Base-by-base conservation (phyloP, 2,888 invertebrate genomes). In the Dilophus febrilis region DNA sequence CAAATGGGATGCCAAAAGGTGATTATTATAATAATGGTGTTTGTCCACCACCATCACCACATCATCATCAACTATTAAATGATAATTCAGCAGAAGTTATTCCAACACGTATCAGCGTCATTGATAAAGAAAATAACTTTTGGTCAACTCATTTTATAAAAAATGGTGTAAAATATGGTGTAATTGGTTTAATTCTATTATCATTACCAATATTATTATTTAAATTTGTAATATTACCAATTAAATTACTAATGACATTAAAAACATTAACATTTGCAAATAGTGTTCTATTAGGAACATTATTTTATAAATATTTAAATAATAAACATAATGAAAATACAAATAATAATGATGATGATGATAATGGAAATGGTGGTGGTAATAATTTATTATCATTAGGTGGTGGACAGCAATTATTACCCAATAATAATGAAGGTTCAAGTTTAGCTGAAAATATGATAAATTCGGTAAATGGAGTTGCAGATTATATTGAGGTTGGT, bases 191-290 rank as follows among this genome's bases (percentile, higher is more conserved):
- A n/a, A 19, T 29, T 19, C 18, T 29, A 30, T 19, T 37, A 7
- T 1, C 13, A 13, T 17, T 37, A 29, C 37, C 37, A 8, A 12
- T 37, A 2, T 12, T 40, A 14, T 5, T 40, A 13, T 35, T 35
- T 16, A 40, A 40, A 40, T 16, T 33, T 3, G 18, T 40, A 7
- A 17, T 40, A 6, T 34, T 40, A 11, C 39, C 39, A 27, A n/a
- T 40, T 2, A 40, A 40, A 18, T 17, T 40, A 14, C 19, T 40
- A 4, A 18, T 40, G n/a, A 33, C 27, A 2, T 28, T 40, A 3
- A 40, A 40, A 29, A 33, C 39, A 18, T 16, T 35, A 10, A 17
- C 39, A 8, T 4, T 35, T 12, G n/a, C 32, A 8, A 40, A 40
- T 13, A 40, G 39, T 28, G 22, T 34, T 11, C 18, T 40, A n/a